Evolutionary conservation across 2,113 vertebrate species (phyloP).

Genomic region (Silurus glanis): DNA sequence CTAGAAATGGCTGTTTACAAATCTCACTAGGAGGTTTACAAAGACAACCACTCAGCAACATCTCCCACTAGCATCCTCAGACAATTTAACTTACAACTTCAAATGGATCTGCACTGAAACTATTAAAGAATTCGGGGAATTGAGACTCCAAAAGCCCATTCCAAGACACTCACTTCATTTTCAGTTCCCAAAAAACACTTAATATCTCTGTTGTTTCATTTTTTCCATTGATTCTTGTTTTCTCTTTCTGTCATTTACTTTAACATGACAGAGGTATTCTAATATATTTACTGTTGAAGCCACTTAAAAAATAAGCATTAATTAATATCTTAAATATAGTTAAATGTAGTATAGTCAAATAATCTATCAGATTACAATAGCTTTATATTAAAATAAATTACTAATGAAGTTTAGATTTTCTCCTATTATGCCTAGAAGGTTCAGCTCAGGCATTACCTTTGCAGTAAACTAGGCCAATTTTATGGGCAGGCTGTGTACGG

Average conservation of each 20-base stretch:
- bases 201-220: not conserved
- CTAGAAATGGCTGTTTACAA: not conserved
- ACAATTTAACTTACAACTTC: not conserved
- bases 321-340: not conserved
- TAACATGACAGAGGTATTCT: not conserved
- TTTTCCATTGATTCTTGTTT: not conserved
- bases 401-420: not conserved
- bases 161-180: not conserved
- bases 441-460: conserved; percentile 42
- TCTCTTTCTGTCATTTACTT: not conserved
- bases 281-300: not conserved
- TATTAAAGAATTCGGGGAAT: not conserved
- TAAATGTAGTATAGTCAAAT: not conserved
- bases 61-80: not conserved
- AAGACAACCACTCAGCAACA: not conserved
- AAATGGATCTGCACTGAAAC: not conserved
- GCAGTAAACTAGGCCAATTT: conserved; percentile 37
- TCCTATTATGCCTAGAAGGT: not conserved
- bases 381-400: not conserved
- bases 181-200: not conserved
- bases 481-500: conserved; percentile 32
- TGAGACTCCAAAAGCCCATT: not conserved
- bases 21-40: not conserved
- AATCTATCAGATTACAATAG: not conserved
- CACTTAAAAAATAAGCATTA: not conserved